Evolutionary conservation across 2,113 vertebrate genomes (phyloP).

Genomic region (zebrafish (Danio rerio)): DNA sequence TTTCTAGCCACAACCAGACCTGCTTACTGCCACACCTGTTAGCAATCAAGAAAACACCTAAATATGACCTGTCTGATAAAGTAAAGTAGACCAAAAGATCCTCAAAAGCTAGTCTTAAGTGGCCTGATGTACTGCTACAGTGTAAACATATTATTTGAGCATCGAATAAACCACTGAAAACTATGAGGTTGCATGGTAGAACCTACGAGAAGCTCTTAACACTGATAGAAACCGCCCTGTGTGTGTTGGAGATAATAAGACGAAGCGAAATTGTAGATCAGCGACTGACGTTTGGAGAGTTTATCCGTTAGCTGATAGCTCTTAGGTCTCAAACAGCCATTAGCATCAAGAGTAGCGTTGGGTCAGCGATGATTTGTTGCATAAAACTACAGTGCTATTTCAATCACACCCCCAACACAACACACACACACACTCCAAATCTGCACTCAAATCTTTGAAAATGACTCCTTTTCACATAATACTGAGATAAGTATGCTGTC

Average conservation of each 20-base stretch:
- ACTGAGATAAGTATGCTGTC: slow-evolving; percentile 71
- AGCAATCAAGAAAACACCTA: too few relatives aligned
- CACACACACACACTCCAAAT: slow-evolving; percentile 43
- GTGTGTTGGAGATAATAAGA: background rate
- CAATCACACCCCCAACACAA: slow-evolving; percentile 14
- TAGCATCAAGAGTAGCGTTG: slow-evolving; percentile 59
- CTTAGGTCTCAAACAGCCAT: slow-evolving; percentile 58
- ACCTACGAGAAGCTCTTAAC: background rate
- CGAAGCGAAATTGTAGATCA: slow-evolving; percentile 28
- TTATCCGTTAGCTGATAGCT: slow-evolving; percentile 40
- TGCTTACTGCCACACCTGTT: too few relatives aligned
- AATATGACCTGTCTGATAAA: too few relatives aligned
- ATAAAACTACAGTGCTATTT: slow-evolving; percentile 46
- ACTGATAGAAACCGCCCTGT: background rate
- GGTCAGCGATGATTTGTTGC: slow-evolving; percentile 53
- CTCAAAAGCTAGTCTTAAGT: too few relatives aligned
- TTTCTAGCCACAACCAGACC: too few relatives aligned
- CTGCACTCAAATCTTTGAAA: slow-evolving; percentile 54
- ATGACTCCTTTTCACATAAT: slow-evolving; percentile 69
- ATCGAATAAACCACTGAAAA: too few relatives aligned
- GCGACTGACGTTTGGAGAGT: background rate
- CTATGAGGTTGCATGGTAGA: background rate
- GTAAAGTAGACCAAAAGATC: too few relatives aligned
- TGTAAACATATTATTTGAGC: too few relatives aligned
- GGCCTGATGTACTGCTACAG: too few relatives aligned